These are phyloP conservation scores for Hypena proboscidalis DNA, from an alignment of 2,888 invertebrate species.

Conservation along the genomic window DNA sequence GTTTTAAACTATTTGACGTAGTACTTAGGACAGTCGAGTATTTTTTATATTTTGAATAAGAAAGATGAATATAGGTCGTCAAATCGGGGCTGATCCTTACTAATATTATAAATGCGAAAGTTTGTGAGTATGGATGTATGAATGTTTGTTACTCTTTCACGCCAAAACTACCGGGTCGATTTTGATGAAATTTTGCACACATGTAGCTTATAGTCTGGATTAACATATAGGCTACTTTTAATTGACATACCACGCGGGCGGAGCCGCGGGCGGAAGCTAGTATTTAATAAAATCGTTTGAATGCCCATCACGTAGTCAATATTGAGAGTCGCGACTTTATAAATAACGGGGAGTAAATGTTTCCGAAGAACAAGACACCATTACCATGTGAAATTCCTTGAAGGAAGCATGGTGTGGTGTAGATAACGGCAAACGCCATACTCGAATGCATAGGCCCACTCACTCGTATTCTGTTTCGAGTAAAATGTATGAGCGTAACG, in stretches of 20 bases:
- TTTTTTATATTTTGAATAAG: neutral
- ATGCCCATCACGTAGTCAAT: constrained; percentile 67
- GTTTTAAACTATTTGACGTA: constrained; percentile 4
- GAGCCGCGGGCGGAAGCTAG: too few relatives aligned
- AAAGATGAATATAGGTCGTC: constrained; percentile 16
- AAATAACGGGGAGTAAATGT: constrained; percentile 65
- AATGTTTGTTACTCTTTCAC: too few relatives aligned
- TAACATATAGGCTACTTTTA: too few relatives aligned
- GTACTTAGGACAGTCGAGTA: neutral
- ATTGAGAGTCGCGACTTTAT: constrained; percentile 63
- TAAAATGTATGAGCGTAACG: constrained; percentile 11
- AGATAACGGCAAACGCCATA: constrained; percentile 54
- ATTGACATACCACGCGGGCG: too few relatives aligned
- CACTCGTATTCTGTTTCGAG: constrained; percentile 8
- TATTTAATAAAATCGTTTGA: constrained; percentile 55
- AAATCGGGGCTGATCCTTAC: constrained; percentile 41
- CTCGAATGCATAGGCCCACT: constrained; percentile 27
- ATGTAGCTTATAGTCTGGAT: too few relatives aligned
- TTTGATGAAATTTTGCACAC: too few relatives aligned
- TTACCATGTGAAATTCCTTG: constrained; percentile 64
- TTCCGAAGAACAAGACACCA: constrained; percentile 60
- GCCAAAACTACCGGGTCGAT: too few relatives aligned
- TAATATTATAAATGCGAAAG: too few relatives aligned
- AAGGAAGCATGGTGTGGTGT: constrained; percentile 54
- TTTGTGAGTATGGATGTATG: too few relatives aligned